Percentiles rank a stretch among this genome's conserved stretches.
These are phyloP conservation scores for Morphnarchus princeps DNA, from an alignment of 2,113 vertebrate species.

Conservation along the genomic window DNA sequence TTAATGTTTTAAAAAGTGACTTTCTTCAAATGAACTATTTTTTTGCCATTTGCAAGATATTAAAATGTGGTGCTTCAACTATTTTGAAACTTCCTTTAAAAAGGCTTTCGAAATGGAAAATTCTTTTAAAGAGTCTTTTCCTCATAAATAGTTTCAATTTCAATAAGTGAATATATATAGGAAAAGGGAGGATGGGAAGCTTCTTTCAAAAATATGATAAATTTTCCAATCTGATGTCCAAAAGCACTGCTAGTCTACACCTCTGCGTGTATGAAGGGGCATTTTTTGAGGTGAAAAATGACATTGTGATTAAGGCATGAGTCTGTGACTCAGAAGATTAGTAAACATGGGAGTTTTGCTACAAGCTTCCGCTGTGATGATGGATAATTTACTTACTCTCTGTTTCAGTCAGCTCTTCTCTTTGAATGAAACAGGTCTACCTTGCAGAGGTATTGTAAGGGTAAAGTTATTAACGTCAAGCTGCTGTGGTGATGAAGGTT, in stretches of 20 bases:
- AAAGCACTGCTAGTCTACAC: not conserved
- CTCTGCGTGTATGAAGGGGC: not conserved
- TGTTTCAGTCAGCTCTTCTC: not conserved
- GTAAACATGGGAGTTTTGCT: not conserved
- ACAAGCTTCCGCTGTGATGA: not conserved
- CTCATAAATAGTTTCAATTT: not conserved
- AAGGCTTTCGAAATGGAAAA: not conserved
- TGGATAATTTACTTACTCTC: not conserved
- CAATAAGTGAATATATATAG: not conserved
- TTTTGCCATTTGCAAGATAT: not conserved
- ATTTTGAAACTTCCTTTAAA: not conserved
- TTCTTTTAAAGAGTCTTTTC: not conserved
- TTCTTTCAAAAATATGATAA: not conserved
- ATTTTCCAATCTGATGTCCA: not conserved
- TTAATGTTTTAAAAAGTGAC: not conserved
- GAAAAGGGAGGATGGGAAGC: not conserved
- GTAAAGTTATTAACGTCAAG: not conserved
- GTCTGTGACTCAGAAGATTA: not conserved
- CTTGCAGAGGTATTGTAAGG: not conserved
- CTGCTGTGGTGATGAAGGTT: not conserved
- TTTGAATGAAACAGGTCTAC: not conserved
- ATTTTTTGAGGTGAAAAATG: not conserved
- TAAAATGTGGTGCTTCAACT: not conserved
- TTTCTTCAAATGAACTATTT: not conserved
- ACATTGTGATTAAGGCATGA: not conserved